Percentiles rank a stretch among this genome's conserved stretches.
Conservation (phyloP, 1,140 invertebrate species). For the Meloidogyne chitwoodi region DNA sequence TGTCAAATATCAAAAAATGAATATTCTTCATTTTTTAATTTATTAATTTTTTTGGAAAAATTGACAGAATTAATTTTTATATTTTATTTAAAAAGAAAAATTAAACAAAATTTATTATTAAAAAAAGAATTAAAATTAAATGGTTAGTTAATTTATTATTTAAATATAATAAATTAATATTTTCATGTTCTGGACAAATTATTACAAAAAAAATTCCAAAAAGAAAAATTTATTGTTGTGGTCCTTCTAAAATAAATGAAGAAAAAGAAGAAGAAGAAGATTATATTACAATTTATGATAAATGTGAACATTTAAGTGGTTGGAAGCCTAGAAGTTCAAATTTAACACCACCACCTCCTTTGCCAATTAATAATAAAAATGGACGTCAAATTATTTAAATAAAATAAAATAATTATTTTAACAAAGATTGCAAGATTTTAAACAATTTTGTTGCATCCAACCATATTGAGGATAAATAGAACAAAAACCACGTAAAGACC, state of each 20-base stretch:
- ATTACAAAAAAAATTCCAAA: not conserved
- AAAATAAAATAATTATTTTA: constrained; percentile 13
- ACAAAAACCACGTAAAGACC: constrained; percentile 50
- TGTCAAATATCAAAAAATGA: not conserved
- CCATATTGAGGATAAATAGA: constrained; percentile 19
- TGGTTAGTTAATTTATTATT: no score
- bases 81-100: not conserved
- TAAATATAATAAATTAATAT: no score
- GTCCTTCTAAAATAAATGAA: not conserved
- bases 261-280: constrained; percentile 1
- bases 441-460: constrained; percentile 44
- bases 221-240: not conserved
- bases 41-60: constrained; percentile 1
- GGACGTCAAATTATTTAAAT: no score
- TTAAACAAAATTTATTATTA: not conserved
- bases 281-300: not conserved
- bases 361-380: no score
- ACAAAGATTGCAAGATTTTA: constrained; percentile 44
- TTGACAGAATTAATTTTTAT: not conserved
- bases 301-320: not conserved
- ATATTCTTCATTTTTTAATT: no score
- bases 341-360: no score
- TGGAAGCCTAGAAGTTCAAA: not conserved
- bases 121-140: no score
- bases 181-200: no score